Evolutionary conservation across 2,113 vertebrate genomes (phyloP), one percentile per base, ranked within the genome.

Genomic region (Lampris incognitus): DNA sequence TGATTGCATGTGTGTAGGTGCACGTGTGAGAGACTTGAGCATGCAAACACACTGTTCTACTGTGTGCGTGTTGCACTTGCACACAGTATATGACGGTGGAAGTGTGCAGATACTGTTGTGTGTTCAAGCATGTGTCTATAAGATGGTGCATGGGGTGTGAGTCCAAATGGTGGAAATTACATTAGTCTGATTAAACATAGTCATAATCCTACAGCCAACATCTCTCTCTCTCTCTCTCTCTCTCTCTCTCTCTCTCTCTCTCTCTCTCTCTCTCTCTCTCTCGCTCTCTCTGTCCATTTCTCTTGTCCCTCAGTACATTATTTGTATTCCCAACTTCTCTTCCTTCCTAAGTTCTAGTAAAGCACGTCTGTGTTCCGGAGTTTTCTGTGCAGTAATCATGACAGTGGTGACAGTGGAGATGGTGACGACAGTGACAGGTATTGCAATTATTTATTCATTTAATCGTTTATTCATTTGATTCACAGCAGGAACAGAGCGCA

Each of bases 131-230:
- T 57, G 55, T 57, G 55, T 36, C 2, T 57, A 36, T 57, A 63
- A 75, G 7, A 59, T 41, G 62, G 50, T 46, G 63, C 66, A 46
- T 71, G 62, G 69, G 76, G 50, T 52, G 54, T 66, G 50, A 64
- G 78, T 9, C 48, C 88, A 4, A 64, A 52, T 52, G 46, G 78
- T 3, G n/a, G 46, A 56, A 75, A 77, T 78, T 38, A 63, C 36
- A 79, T 86, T 89, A 84, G 88, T 87, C 75, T 76, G 82, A 85
- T 76, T 67, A 66, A 73, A 70, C 59, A 71, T 51, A 46, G 61
- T 72, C 48, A 40, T 86, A 69, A 79, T 72, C 72, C 56, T 52
- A 63, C 8, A 54, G 37, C 56, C 10, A 3, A 36, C 56, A 11
- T 51, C 46, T 38, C 46, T 50, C n/a, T 5, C 24, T 65, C 24